Conservation (phyloP, 1,140 invertebrate species). For the Stenopsyche tienmushanensis region DNA sequence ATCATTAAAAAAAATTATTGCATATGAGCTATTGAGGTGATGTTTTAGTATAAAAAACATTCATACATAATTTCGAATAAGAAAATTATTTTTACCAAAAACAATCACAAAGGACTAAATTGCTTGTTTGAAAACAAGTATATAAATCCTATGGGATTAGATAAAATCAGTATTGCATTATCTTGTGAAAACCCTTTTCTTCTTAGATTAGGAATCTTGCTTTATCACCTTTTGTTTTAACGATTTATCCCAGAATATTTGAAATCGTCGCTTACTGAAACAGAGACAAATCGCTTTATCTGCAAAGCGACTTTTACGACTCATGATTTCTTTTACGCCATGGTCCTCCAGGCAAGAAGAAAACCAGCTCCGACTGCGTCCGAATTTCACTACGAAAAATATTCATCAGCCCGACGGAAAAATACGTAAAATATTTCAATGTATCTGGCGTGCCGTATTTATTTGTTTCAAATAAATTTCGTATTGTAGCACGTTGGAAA, state of each 20-base stretch:
- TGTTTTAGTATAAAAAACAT: too few relatives aligned
- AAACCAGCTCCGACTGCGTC: neutral
- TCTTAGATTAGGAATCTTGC: neutral
- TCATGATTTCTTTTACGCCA: neutral
- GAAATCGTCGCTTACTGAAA: neutral
- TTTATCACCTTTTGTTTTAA: conserved; percentile 2
- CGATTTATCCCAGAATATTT: conserved; percentile 8
- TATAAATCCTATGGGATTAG: too few relatives aligned
- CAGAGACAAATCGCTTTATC: neutral
- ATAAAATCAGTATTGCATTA: too few relatives aligned
- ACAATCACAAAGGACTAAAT: too few relatives aligned
- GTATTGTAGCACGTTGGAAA: conserved; percentile 7
- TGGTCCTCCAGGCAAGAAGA: neutral
- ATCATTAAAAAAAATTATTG: too few relatives aligned
- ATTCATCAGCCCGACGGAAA: neutral
- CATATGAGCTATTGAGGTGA: too few relatives aligned
- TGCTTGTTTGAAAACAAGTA: too few relatives aligned
- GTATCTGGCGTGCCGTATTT: neutral
- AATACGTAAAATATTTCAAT: neutral
- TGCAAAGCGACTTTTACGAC: neutral
- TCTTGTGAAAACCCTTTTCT: too few relatives aligned
- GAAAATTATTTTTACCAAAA: too few relatives aligned
- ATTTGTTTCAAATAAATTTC: neutral
- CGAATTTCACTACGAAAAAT: neutral
- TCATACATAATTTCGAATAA: too few relatives aligned